Percentiles rank a stretch among this genome's conserved stretches.
Evolutionary conservation across 2,888 invertebrate species (phyloP).

Genomic region (Antheraea yamamai): DNA sequence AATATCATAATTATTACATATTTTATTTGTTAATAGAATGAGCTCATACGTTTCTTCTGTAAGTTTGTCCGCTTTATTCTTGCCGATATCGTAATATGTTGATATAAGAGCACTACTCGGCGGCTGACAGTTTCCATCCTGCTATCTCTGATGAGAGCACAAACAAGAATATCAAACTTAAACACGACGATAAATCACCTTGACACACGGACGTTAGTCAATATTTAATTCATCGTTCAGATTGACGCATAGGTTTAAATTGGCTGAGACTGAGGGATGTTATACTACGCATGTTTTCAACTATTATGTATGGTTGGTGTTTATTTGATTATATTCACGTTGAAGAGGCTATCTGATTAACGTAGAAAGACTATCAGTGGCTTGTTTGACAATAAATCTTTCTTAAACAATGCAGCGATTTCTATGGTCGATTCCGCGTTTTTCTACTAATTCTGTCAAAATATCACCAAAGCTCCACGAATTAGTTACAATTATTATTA

Average conservation of each 20-base stretch:
- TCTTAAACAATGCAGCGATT: neutral
- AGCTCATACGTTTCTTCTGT: neutral
- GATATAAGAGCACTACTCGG: conserved; percentile 40
- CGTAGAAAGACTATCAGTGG: no score
- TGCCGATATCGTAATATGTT: conserved; percentile 31
- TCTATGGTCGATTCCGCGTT: neutral
- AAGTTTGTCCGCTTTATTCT: conserved; percentile 10
- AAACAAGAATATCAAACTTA: conserved; percentile 39
- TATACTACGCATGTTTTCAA: neutral
- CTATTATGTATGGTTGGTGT: neutral
- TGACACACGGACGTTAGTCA: conserved; percentile 41
- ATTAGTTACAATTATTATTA: neutral
- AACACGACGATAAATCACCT: conserved; percentile 53
- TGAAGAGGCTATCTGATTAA: no score
- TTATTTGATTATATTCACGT: no score
- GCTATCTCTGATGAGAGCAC: conserved; percentile 40
- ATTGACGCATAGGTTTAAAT: conserved; percentile 10
- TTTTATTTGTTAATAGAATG: neutral
- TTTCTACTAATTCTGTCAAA: neutral
- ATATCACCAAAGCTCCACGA: neutral
- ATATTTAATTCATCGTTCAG: conserved; percentile 39
- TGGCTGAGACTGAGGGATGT: neutral
- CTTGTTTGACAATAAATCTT: no score
- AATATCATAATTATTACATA: neutral
- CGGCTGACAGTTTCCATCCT: conserved; percentile 51